A percentile compares a stretch with the other conserved stretches of the same genome.
Evolutionary conservation across 2,797 vertebrate genomes (phyloP).

Genomic region (Molothrus aeneus): DNA sequence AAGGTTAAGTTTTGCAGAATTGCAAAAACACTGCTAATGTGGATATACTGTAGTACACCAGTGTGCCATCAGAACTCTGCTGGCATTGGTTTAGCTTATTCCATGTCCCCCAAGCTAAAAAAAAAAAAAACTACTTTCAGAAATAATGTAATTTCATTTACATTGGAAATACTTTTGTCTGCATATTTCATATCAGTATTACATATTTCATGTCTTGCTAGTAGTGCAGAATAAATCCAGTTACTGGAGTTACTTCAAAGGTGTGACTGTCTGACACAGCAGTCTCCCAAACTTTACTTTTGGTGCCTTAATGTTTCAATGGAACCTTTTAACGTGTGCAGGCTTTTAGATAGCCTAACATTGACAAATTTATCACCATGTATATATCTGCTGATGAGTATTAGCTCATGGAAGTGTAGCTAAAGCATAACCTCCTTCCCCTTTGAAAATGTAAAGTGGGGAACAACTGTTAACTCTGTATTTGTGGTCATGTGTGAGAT

Average conservation of each 20-base stretch:
- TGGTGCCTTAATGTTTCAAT: background rate
- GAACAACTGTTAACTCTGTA: background rate
- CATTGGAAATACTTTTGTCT: background rate
- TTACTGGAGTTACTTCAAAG: background rate
- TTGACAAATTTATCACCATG: background rate
- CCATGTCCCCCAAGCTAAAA: background rate
- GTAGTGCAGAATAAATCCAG: background rate
- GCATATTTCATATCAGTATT: background rate
- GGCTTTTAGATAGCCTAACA: background rate
- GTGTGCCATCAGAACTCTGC: background rate
- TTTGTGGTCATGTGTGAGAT: background rate
- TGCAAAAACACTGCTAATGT: background rate
- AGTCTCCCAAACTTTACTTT: background rate
- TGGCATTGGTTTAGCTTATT: background rate
- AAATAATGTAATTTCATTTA: background rate
- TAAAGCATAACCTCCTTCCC: background rate
- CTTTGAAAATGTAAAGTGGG: background rate
- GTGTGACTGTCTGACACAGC: background rate
- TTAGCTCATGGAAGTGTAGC: background rate
- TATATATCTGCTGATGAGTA: background rate
- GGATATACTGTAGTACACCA: background rate
- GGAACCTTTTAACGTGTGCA: background rate
- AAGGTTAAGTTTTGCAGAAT: background rate
- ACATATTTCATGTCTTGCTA: background rate
- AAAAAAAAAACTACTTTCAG: rapidly evolving